Conservation (phyloP, 2,888 invertebrate species). For the Conus canariensis region DNA sequence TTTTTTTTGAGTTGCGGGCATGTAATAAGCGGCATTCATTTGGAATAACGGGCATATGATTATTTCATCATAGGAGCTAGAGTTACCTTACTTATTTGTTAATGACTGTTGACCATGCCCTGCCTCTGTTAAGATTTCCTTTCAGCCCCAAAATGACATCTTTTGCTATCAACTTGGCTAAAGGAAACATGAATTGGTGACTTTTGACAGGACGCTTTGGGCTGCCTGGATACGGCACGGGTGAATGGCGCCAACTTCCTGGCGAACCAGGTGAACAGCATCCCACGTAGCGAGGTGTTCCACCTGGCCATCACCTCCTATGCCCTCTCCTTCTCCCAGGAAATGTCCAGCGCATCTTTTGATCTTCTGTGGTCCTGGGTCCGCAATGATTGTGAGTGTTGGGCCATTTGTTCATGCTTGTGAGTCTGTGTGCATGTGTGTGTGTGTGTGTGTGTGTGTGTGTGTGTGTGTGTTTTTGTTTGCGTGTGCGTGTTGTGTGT, state of each 20-base stretch:
- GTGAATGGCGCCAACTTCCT: conserved; percentile 69
- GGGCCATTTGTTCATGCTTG: neutral
- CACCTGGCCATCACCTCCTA: conserved; percentile 94
- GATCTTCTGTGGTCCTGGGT: conserved; percentile 60
- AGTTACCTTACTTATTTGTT: neutral
- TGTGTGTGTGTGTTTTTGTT: no score
- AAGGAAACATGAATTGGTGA: neutral
- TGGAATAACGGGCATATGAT: no score
- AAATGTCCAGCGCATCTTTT: conserved; percentile 60
- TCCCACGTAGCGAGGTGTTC: conserved; percentile 83
- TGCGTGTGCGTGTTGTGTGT: no score
- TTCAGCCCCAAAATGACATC: no score
- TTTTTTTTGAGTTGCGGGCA: no score
- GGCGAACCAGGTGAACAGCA: conserved; percentile 55
- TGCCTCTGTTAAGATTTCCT: neutral
- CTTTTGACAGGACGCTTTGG: conserved; percentile 29
- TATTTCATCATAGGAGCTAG: no score
- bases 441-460: neutral
- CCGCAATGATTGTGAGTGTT: conserved; percentile 50
- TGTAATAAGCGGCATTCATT: no score
- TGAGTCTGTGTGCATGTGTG: neutral
- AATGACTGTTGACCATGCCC: neutral
- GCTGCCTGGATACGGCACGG: conserved; percentile 65
- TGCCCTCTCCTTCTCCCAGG: conserved; percentile 82
- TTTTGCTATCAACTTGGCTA: neutral